phyloP scores from a whole-genome alignment of 2,113 vertebrate genomes.

The Synchiropus splendidus region DNA sequence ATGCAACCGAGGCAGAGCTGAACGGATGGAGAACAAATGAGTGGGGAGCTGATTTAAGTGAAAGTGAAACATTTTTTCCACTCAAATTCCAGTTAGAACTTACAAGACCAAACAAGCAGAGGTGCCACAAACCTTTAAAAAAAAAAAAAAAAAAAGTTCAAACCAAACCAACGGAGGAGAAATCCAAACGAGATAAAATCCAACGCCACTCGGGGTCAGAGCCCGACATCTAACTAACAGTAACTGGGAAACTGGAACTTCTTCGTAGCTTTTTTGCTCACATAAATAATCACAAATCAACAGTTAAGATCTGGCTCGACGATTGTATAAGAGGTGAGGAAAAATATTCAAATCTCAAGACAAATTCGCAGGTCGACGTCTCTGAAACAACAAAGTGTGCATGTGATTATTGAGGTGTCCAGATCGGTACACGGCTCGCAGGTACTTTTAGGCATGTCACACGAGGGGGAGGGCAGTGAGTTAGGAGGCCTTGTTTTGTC shows the following conservation, averaged over 20 bases:
- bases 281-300: too few species aligned
- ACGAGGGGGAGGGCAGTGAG: conserved; percentile 13
- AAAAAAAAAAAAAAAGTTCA: conserved; percentile 2
- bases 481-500: too few species aligned
- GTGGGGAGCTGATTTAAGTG: background rate
- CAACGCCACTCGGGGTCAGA: conserved; percentile 51
- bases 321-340: too few species aligned
- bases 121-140: conserved; percentile 33
- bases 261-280: background rate
- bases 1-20: conserved; percentile 53
- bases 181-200: conserved; percentile 40
- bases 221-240: conserved; percentile 31
- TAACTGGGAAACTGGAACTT: conserved; percentile 6
- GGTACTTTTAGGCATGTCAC: conserved; percentile 36
- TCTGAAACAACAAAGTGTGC: background rate
- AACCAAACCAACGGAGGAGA: conserved; percentile 34
- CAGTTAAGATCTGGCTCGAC: too few species aligned
- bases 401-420: too few species aligned
- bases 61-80: conserved; percentile 43
- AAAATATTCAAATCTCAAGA: too few species aligned
- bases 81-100: conserved; percentile 60
- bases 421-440: background rate
- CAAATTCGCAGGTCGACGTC: background rate
- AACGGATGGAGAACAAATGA: conserved; percentile 7
- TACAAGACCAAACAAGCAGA: conserved; percentile 45